phyloP scores from a whole-genome alignment of 2,888 invertebrate genomes.

The Agrochola circellaris region DNA sequence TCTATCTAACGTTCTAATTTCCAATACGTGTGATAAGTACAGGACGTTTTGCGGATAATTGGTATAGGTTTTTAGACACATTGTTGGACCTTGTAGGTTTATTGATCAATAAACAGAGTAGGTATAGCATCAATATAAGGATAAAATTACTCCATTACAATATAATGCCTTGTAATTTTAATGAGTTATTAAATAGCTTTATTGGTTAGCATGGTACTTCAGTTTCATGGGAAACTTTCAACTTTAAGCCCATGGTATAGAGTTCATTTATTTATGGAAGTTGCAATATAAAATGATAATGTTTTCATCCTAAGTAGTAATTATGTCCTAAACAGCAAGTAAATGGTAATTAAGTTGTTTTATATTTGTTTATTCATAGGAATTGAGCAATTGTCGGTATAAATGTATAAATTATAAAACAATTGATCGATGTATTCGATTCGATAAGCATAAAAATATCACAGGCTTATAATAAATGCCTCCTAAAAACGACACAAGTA shows the following conservation, averaged over 20 bases:
- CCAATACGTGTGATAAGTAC: background rate
- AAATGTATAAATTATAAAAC: slow-evolving; percentile 12
- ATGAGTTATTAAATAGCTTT: slow-evolving; percentile 17
- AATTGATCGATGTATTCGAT: background rate
- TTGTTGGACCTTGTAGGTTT: slow-evolving; percentile 17
- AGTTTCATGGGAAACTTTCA: background rate
- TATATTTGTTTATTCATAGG: slow-evolving; percentile 4
- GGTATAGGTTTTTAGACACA: slow-evolving; percentile 15
- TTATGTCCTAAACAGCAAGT: slow-evolving; percentile 35
- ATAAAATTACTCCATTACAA: slow-evolving; percentile 29
- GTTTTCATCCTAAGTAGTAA: slow-evolving; percentile 23
- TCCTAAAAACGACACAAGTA: background rate
- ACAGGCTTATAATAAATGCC: background rate
- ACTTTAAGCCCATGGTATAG: background rate
- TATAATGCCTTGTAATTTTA: slow-evolving; percentile 35
- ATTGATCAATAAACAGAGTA: slow-evolving; percentile 36
- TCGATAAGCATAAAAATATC: background rate
- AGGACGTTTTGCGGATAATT: slow-evolving; percentile 16
- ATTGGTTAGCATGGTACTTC: background rate
- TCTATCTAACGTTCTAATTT: background rate
- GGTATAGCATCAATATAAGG: background rate
- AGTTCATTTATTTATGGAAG: background rate
- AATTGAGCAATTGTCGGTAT: slow-evolving; percentile 22
- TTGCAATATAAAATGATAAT: background rate
- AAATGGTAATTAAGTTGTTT: slow-evolving; percentile 12